Evolutionary conservation across 2,797 vertebrate genomes (phyloP).

Genomic region (Mormyrops attenuatus): DNA sequence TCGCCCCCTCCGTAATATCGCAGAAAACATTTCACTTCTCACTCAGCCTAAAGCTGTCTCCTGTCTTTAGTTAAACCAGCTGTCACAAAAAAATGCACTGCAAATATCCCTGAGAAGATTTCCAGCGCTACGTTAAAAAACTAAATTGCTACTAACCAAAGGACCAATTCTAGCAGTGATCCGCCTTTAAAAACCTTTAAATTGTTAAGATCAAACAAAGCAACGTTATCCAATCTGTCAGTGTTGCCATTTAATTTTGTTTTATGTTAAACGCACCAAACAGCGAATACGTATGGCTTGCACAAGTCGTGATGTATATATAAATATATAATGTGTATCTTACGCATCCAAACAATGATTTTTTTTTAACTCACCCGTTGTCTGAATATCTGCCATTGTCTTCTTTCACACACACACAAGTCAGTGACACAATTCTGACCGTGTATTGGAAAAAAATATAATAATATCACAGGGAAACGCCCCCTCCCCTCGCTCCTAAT

Average conservation of each 20-base stretch:
- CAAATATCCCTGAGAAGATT: conserved; percentile 2
- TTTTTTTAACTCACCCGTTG: conserved; percentile 22
- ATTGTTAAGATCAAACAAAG: conserved; percentile 2
- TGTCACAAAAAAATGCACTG: background rate
- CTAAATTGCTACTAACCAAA: background rate
- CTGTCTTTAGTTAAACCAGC: background rate
- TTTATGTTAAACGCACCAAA: background rate
- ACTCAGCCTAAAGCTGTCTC: background rate
- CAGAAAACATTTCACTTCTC: background rate
- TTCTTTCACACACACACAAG: conserved; percentile 34
- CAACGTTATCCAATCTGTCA: background rate
- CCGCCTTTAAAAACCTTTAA: conserved; percentile 1
- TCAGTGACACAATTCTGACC: conserved; percentile 46
- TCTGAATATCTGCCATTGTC: conserved; percentile 24
- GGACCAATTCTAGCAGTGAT: background rate
- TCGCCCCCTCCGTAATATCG: background rate
- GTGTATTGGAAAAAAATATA: conserved; percentile 52
- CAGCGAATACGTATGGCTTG: background rate
- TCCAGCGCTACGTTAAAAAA: conserved; percentile 14
- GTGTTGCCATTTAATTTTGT: conserved; percentile 3
- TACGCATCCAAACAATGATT: background rate
- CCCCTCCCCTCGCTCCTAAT: conserved; percentile 48
- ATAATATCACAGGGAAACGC: conserved; percentile 61
- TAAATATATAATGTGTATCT: background rate
- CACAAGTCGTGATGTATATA: background rate